Evolutionary conservation across 1,140 invertebrate species (phyloP).

Genomic region (Pollicipes pollicipes): DNA sequence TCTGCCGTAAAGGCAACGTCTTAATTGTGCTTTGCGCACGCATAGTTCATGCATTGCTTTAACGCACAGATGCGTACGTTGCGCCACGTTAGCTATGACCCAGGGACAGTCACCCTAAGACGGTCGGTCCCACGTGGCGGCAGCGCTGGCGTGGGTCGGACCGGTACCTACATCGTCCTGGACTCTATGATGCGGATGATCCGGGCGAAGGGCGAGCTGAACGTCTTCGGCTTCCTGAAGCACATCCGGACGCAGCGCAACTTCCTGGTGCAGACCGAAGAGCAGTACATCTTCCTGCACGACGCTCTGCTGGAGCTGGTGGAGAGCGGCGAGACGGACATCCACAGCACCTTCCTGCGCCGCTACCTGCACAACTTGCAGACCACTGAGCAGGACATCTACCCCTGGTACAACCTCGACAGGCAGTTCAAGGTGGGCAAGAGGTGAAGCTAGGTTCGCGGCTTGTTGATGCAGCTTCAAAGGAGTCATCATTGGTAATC

Average conservation of each 20-base stretch:
- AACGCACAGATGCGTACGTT: no score
- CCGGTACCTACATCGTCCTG: slow-evolving; percentile 86
- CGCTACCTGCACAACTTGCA: slow-evolving; percentile 43
- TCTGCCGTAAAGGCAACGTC: no score
- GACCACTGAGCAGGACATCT: slow-evolving; percentile 28
- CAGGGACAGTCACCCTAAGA: no score
- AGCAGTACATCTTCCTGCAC: slow-evolving; percentile 93
- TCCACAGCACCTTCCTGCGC: slow-evolving; percentile 42
- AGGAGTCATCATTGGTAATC: no score
- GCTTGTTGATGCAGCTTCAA: no score
- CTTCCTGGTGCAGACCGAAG: slow-evolving; percentile 56
- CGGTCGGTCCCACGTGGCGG: no score
- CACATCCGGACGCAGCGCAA: slow-evolving; percentile 57
- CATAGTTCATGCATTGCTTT: no score
- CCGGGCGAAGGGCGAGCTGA: slow-evolving; percentile 63
- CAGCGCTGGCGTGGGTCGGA: slow-evolving; percentile 90
- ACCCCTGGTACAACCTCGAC: slow-evolving; percentile 46
- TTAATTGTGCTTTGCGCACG: no score
- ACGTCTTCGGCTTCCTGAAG: slow-evolving; percentile 78
- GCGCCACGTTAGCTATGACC: no score
- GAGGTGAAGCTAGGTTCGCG: no score
- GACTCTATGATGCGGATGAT: slow-evolving; percentile 92
- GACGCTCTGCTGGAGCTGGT: slow-evolving; percentile 87
- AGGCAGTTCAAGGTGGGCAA: slow-evolving; percentile 62
- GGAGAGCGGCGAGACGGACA: slow-evolving; percentile 72